Conservation (phyloP, 2,113 vertebrate species). For the Corvus moneduloides region DNA sequence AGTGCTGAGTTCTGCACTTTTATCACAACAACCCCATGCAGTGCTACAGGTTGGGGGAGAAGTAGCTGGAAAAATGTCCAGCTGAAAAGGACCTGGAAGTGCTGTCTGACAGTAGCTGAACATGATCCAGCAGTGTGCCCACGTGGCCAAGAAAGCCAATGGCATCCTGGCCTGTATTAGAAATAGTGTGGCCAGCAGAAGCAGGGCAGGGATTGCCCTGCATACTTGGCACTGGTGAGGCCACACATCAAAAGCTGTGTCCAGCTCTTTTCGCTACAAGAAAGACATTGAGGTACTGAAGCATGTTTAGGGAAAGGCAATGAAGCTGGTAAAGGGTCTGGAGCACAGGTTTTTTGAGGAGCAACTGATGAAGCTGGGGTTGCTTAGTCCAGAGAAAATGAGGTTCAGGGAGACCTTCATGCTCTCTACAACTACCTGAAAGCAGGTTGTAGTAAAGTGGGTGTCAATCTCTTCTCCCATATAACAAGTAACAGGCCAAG, state of each 20-base stretch:
- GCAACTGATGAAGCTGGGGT: background rate
- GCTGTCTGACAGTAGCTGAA: background rate
- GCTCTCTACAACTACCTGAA: background rate
- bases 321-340: background rate
- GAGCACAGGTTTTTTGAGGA: background rate
- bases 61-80: background rate
- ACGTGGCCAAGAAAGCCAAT: background rate
- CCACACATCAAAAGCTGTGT: background rate
- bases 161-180: background rate
- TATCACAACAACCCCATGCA: background rate
- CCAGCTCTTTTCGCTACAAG: background rate
- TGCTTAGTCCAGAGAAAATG: background rate
- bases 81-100: background rate
- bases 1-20: background rate
- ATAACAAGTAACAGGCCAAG: background rate
- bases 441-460: background rate
- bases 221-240: background rate
- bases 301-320: background rate
- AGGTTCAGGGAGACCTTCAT: background rate
- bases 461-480: background rate
- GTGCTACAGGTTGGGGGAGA: background rate
- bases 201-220: background rate
- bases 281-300: background rate
- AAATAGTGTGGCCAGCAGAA: background rate
- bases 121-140: background rate